phyloP scores from a whole-genome alignment of 2,797 vertebrate genomes.

The Notolabrus celidotus region DNA sequence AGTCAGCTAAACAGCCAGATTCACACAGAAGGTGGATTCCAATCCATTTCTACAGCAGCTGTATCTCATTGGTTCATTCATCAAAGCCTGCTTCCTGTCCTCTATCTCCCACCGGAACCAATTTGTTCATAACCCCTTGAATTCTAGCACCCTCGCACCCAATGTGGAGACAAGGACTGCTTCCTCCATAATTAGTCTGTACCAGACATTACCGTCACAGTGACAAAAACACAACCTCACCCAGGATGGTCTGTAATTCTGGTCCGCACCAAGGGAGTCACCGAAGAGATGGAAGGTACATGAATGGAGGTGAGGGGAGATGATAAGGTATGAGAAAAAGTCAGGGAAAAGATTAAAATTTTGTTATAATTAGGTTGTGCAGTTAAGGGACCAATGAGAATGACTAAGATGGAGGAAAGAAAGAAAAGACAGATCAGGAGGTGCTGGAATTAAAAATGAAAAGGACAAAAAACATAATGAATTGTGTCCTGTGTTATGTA shows the following conservation, averaged over 20 bases:
- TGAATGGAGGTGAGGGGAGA: constrained; percentile 46
- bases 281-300: constrained; percentile 46
- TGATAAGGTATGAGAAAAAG: constrained; percentile 69
- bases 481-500: constrained; percentile 35
- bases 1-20: constrained; percentile 62
- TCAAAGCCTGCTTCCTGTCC: constrained; percentile 80
- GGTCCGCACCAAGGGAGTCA: constrained; percentile 47
- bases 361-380: constrained; percentile 72
- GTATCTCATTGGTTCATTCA: constrained; percentile 80
- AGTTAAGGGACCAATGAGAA: constrained; percentile 66
- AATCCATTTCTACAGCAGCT: constrained; percentile 59
- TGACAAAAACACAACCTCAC: constrained; percentile 81
- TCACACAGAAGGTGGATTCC: constrained; percentile 46
- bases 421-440: constrained; percentile 43
- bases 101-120: constrained; percentile 80
- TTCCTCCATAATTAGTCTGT: constrained; percentile 79
- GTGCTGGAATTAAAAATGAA: constrained; percentile 45
- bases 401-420: constrained; percentile 31
- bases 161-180: constrained; percentile 64
- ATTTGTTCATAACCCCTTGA: constrained; percentile 81
- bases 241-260: constrained; percentile 69
- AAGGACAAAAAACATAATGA: constrained; percentile 35
- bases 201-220: constrained; percentile 71
- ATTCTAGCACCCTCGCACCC: constrained; percentile 67
- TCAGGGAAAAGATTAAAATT: constrained; percentile 71